Base-by-base conservation (phyloP, 1,140 invertebrate species). In the Zeugodacus cucurbitae region DNA sequence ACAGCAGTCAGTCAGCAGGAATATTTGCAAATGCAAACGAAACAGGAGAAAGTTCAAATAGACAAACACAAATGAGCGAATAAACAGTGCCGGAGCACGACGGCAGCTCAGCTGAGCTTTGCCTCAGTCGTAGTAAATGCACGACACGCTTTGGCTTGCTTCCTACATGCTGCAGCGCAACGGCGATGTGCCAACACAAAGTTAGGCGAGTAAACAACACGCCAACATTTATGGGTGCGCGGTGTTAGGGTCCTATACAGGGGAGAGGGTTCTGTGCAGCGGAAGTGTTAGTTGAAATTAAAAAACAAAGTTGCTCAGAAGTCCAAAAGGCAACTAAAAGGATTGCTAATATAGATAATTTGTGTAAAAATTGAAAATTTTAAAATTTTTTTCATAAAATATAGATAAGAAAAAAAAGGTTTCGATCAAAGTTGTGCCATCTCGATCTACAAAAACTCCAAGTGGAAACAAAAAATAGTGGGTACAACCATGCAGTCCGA, bases 1-100 rank as follows among this genome's bases (percentile, higher is more conserved):
- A 82, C 74, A 54, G 41, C 74, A 86, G 48, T 86, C 85, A 86
- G 85, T 34, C 85, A 70, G 70, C 90, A 91, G 91, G 90, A 92
- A 93, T 93, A 93, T 93, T 93, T 93, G 90, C 92, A 82, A 91
- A 91, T 93, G 92, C 92, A 93, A 93, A 93, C 92, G 92, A 91
- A 93, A 93, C 92, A 93, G 90, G 92, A 93, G 92, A 93, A 93
- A 93, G 92, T 93, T 91, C 92, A 93, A 93, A 93, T 90, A 93
- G 89, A 91, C 92, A 92, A 93, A 92, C 92, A 92, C 41, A 92
- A 89, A 93, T 93, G 92, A 93, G 91, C 91, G 91, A 90, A 91
- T 91, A 92, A 93, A 93, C 91, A 93, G 41, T 62, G 86, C 41
- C 48, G 88, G 17, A 48, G 85, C 74, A 41, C 41, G 34, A 11